Conservation (phyloP, 1,140 invertebrate genomes). For the Hycleus phaleratus region DNA sequence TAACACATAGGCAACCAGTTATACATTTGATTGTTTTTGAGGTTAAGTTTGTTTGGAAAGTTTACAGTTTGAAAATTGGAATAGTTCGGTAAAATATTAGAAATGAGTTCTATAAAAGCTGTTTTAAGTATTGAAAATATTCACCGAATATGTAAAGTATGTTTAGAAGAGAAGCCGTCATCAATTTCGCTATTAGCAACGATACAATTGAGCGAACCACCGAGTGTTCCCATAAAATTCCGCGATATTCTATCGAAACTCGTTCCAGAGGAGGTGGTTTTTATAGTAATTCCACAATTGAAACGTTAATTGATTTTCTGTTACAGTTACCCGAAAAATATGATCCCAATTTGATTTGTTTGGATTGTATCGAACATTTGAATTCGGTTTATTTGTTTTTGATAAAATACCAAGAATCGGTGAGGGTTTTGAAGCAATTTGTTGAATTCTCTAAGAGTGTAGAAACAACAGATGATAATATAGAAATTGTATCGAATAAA, state of each 20-base stretch:
- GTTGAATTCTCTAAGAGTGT: neutral
- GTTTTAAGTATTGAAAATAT: neutral
- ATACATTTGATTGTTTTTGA: too few species aligned
- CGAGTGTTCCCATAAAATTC: neutral
- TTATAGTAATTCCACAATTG: neutral
- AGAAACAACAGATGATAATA: neutral
- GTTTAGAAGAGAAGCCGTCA: conserved; percentile 4
- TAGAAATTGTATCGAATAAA: neutral
- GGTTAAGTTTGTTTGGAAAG: too few species aligned
- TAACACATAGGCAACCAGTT: too few species aligned
- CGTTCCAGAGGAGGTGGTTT: neutral
- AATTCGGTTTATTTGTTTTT: conserved; percentile 6
- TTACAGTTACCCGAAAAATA: conserved; percentile 2
- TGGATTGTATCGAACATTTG: conserved; percentile 4
- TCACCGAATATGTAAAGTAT: conserved; percentile 11
- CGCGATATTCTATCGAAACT: conserved; percentile 5
- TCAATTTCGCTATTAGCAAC: neutral
- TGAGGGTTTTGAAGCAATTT: conserved; percentile 1
- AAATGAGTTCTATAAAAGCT: neutral
- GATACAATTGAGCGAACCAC: conserved; percentile 5
- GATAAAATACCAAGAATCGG: conserved; percentile 6
- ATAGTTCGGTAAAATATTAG: too few species aligned
- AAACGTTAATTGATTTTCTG: neutral
- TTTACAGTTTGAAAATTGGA: too few species aligned
- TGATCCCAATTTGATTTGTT: conserved; percentile 8